Conservation (phyloP, 2,113 vertebrate genomes). For the Brienomyrus brachyistius region DNA sequence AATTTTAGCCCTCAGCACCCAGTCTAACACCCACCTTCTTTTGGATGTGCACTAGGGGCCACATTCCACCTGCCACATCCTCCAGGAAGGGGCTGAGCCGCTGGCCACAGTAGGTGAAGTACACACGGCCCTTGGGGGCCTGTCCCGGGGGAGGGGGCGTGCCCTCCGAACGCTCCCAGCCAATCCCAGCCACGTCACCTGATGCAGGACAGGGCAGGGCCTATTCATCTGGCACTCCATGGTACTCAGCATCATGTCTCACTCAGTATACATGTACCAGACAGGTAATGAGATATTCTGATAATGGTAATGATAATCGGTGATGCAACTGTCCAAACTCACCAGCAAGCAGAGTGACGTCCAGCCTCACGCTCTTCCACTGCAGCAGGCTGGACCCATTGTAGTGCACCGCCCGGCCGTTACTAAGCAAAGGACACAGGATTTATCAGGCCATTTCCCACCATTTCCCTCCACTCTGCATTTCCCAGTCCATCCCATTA, state of each 20-base stretch:
- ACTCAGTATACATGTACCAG: background rate
- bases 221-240: background rate
- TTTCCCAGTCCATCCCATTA: background rate
- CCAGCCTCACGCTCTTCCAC: slow-evolving; percentile 95
- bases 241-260: background rate
- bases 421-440: slow-evolving; percentile 57
- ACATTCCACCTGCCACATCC: slow-evolving; percentile 95
- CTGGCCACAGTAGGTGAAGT: slow-evolving; percentile 94
- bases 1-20: background rate
- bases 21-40: slow-evolving; percentile 73
- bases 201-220: background rate
- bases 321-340: slow-evolving; percentile 34
- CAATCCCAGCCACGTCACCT: slow-evolving; percentile 92
- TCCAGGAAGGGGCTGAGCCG: slow-evolving; percentile 82
- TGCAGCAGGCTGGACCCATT: slow-evolving; percentile 96
- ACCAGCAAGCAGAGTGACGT: slow-evolving; percentile 92
- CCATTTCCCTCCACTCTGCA: background rate
- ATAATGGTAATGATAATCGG: background rate
- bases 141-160: slow-evolving; percentile 91
- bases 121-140: slow-evolving; percentile 91
- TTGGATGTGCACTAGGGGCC: slow-evolving; percentile 97
- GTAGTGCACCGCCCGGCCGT: slow-evolving; percentile 93
- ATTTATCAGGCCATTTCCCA: background rate
- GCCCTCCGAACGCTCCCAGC: slow-evolving; percentile 92
- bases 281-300: background rate